Evolutionary conservation across 2,797 vertebrate species (phyloP), one percentile per base, ranked within the genome.

Genomic region (Rhinichthys osculus): DNA sequence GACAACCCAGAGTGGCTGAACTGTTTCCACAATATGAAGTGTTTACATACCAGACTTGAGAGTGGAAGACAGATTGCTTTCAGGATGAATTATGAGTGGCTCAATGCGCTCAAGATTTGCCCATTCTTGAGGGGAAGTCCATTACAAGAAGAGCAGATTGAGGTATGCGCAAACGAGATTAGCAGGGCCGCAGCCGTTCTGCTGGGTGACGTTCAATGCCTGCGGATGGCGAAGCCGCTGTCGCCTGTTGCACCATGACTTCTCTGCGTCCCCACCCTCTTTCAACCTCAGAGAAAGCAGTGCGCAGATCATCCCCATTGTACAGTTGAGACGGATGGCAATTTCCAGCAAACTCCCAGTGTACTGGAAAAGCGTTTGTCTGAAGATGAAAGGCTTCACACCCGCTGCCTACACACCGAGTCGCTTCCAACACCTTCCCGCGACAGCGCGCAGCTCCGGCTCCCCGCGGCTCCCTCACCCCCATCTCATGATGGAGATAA

Each of bases 341-440:
- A 89, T 88, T 90, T 93, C 91, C 89, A 85, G 74, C 76, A 89
- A 90, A 91, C 90, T 90, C 87, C 47, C 50, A 82, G 90, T 93
- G 91, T 95, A 94, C 90, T 93, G 91, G 92, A 94, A 94, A 94
- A 94, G 91, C 94, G 62, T 95, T 95, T 94, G 92, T 95, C 93
- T 95, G 90, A 90, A 95, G 94, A 96, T 96, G 93, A 96, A 96
- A 95, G 95, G 93, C 94, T 95, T 95, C 94, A 95, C 95, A 95
- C 95, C 93, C 94, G 91, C 94, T 94, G 95, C 95, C 94, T 95
- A 95, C 95, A 94, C 93, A 92, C 93, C 91, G 90, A 85, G 93
- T 90, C 87, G 92, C 92, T 94, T 92, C 93, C 93, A 92, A 95
- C 95, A 96, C 95, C 94, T 95, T 95, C 92, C 93, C 91, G 93